Percentiles rank a stretch among this genome's conserved stretches.
Conservation (phyloP, 2,797 vertebrate species). For the Limnodromus scolopaceus region DNA sequence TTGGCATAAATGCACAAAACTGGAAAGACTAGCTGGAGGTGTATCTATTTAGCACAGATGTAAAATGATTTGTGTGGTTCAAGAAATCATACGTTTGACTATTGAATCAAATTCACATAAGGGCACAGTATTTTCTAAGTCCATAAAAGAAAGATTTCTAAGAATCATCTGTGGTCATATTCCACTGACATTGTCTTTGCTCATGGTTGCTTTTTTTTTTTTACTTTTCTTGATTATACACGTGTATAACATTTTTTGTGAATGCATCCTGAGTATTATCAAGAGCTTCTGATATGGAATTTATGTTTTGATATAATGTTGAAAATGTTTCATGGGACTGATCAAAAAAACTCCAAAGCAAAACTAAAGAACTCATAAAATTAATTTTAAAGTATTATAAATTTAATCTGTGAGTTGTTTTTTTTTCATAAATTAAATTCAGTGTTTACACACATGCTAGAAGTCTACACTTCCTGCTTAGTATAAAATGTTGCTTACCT, state of each 20-base stretch:
- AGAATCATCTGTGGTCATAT: neutral
- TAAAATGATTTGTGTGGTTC: neutral
- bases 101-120: neutral
- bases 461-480: neutral
- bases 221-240: neutral
- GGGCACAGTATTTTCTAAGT: neutral
- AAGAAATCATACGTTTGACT: neutral
- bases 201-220: accelerated
- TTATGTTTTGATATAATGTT: neutral
- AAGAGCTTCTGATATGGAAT: neutral
- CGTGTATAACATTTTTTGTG: neutral
- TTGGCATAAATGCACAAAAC: neutral
- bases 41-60: neutral
- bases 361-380: neutral
- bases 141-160: neutral
- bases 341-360: accelerated
- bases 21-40: neutral
- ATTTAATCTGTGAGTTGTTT: neutral
- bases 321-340: neutral
- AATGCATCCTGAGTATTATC: neutral
- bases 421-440: neutral
- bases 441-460: neutral
- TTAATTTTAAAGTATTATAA: neutral
- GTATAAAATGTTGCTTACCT: neutral
- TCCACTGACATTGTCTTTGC: neutral